Percentiles rank a stretch among this genome's conserved stretches.
These are phyloP conservation scores for Ascaphus truei DNA, from an alignment of 2,113 vertebrate species.

Conservation along the genomic window DNA sequence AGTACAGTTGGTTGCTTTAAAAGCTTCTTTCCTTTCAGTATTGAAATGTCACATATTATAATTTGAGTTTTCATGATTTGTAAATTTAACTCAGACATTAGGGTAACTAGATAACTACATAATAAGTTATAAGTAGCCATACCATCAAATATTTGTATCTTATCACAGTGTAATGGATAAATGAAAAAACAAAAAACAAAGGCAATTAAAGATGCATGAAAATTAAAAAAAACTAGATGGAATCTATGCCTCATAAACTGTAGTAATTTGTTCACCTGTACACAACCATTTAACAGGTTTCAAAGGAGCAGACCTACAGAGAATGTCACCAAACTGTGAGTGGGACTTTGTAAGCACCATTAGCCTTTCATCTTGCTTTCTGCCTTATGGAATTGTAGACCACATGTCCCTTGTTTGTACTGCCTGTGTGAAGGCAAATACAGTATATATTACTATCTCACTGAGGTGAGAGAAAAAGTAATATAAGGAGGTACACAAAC, in stretches of 20 bases:
- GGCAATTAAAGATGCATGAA: too few relatives aligned
- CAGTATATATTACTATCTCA: not conserved
- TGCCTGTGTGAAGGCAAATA: slow-evolving; percentile 19
- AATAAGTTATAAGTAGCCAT: too few relatives aligned
- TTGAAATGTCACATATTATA: too few relatives aligned
- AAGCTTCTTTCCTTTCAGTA: too few relatives aligned
- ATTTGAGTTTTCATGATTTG: too few relatives aligned
- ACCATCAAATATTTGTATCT: too few relatives aligned
- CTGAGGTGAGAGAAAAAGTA: not conserved
- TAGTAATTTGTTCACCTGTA: slow-evolving; percentile 17
- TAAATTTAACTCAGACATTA: too few relatives aligned
- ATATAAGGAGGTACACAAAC: too few relatives aligned
- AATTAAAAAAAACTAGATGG: not conserved
- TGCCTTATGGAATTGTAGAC: slow-evolving; percentile 17
- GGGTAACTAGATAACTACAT: too few relatives aligned
- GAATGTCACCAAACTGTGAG: slow-evolving; percentile 32
- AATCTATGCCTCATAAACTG: not conserved
- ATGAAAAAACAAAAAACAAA: too few relatives aligned
- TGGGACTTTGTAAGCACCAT: not conserved
- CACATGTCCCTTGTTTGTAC: slow-evolving; percentile 23
- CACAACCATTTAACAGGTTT: not conserved
- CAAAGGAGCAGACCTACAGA: slow-evolving; percentile 2
- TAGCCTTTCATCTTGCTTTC: slow-evolving; percentile 21
- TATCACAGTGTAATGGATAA: too few relatives aligned
- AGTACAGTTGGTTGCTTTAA: too few relatives aligned